These are phyloP conservation scores for Theonella swinhoei DNA, from an alignment of 37 sponge, comb jelly and placozoan genomes.

Conservation along the genomic window DNA sequence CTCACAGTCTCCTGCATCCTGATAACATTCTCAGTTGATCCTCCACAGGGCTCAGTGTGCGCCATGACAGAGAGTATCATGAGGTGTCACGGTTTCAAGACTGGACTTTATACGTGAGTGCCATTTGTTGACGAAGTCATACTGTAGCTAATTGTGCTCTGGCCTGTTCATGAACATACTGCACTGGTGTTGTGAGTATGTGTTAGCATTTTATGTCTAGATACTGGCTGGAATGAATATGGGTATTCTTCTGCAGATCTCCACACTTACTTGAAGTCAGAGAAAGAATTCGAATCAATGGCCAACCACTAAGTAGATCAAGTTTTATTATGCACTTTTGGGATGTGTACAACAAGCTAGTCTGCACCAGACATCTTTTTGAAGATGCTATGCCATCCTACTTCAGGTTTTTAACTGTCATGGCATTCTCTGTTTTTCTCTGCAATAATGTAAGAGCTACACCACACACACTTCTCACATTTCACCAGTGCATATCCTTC, in stretches of 20 bases:
- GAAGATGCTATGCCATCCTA: conserved; percentile 75
- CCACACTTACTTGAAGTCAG: conserved; percentile 94
- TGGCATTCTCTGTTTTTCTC: conserved; percentile 86
- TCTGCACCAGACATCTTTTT: conserved; percentile 8
- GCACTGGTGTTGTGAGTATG: no score
- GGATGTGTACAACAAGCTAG: conserved; percentile 68
- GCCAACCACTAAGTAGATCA: conserved; percentile 74
- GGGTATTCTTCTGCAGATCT: conserved; percentile 49
- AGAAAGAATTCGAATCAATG: conserved; percentile 94
- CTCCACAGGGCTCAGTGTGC: conserved; percentile 85
- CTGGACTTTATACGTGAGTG: conserved; percentile 87
- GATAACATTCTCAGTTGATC: neutral
- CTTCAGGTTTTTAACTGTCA: conserved; percentile 83
- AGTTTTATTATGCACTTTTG: conserved; percentile 85
- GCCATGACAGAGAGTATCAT: conserved; percentile 90
- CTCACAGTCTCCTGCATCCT: neutral
- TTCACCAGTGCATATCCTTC: neutral
- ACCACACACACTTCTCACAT: neutral
- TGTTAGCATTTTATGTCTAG: no score
- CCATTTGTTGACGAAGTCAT: neutral
- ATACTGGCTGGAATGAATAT: no score
- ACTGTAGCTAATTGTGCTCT: neutral
- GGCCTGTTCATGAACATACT: no score
- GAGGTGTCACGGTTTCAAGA: conserved; percentile 68
- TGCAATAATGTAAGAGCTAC: conserved; percentile 70